Conservation (phyloP, 2,113 vertebrate species). For the Silurus meridionalis region DNA sequence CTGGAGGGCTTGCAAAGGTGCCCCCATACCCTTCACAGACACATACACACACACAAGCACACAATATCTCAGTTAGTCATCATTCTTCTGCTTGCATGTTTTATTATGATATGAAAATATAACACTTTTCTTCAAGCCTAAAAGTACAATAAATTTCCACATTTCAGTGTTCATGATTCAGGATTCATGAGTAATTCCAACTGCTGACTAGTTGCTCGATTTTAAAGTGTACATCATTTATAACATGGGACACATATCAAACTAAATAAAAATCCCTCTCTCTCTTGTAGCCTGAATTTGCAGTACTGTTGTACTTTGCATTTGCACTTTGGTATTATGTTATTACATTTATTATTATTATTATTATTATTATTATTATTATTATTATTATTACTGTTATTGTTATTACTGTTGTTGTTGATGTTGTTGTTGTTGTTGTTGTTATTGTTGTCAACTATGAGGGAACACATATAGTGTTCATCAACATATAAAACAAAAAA, state of each 20-base stretch:
- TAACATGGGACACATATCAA: neutral
- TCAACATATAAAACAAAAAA: neutral
- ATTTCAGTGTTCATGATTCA: neutral
- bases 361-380: neutral
- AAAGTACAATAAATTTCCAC: neutral
- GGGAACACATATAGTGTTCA: neutral
- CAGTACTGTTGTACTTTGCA: neutral
- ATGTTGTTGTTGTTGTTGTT: neutral
- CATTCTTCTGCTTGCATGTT: neutral
- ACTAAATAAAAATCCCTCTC: neutral
- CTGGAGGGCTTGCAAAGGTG: constrained; percentile 65
- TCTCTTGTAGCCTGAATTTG: too few species aligned
- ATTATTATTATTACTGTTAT: neutral
- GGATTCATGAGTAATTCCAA: neutral
- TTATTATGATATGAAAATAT: constrained; percentile 12
- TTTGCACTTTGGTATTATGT: neutral
- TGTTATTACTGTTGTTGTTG: neutral
- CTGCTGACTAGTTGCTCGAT: neutral
- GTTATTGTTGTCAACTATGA: neutral
- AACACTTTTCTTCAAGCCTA: neutral
- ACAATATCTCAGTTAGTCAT: constrained; percentile 15
- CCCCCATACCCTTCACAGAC: constrained; percentile 53
- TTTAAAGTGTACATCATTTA: neutral
- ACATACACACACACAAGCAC: constrained; percentile 15
- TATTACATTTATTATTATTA: neutral